Percentiles rank a stretch among this genome's conserved stretches.
These are phyloP conservation scores for mouse (Mus musculus) DNA, from an alignment of 2,113 vertebrate species.

Conservation along the genomic window GRCm39 chr14:5821001-5821500, in stretches of 20 bases:
- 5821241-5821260: conserved; percentile 46
- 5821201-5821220: not conserved
- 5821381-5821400: not conserved
- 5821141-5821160: not conserved
- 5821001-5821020: not conserved
- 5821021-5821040: not conserved
- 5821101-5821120: not conserved
- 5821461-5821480: not conserved
- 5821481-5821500: conserved; percentile 40
- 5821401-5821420: not conserved
- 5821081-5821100: not conserved
- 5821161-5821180: conserved; percentile 13
- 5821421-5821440: conserved; percentile 1
- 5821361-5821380: not conserved
- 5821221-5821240: not conserved
- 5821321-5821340: not conserved
- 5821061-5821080: conserved; percentile 53
- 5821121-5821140: conserved; percentile 25
- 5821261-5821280: not conserved
- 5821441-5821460: conserved; percentile 30
- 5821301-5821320: conserved; percentile 42
- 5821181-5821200: conserved; percentile 21
- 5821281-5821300: not conserved
- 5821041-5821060: not conserved
- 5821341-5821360: not conserved